Conservation (phyloP, 2,888 invertebrate genomes). For the Neelides folsomi region DNA sequence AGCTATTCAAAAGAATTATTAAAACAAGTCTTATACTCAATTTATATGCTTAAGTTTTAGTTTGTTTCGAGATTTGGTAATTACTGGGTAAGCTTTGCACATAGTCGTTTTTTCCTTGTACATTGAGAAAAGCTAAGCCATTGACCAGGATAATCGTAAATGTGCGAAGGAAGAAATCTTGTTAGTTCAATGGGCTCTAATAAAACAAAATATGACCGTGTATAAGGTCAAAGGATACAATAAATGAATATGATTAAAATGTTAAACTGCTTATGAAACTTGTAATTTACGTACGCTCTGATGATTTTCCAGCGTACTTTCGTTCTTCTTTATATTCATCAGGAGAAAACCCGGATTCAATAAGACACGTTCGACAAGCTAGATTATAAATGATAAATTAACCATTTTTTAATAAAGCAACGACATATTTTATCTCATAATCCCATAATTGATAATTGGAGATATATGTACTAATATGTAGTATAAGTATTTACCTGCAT, state of each 20-base stretch:
- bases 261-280: no score
- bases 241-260: no score
- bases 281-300: slow-evolving; percentile 28
- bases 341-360: slow-evolving; percentile 60
- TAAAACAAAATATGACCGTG: slow-evolving; percentile 2
- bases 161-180: slow-evolving; percentile 22
- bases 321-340: slow-evolving; percentile 46
- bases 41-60: slow-evolving; percentile 1
- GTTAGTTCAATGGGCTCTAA: no score
- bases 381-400: no score
- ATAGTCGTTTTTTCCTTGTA: slow-evolving; percentile 67
- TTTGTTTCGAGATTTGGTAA: not conserved
- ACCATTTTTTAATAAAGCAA: no score
- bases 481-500: slow-evolving; percentile 38
- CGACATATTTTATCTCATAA: no score
- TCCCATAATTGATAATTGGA: no score
- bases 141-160: slow-evolving; percentile 39
- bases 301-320: slow-evolving; percentile 37
- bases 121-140: slow-evolving; percentile 79
- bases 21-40: slow-evolving; percentile 26
- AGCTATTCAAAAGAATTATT: slow-evolving; percentile 41
- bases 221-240: no score
- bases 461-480: no score
- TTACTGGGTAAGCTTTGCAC: slow-evolving; percentile 63
- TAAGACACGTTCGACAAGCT: slow-evolving; percentile 61